A percentile compares a stretch with the other conserved stretches of the same genome.
These are phyloP conservation scores for Platycnemis pennipes DNA, from an alignment of 2,888 invertebrate species.

Conservation along the genomic window DNA sequence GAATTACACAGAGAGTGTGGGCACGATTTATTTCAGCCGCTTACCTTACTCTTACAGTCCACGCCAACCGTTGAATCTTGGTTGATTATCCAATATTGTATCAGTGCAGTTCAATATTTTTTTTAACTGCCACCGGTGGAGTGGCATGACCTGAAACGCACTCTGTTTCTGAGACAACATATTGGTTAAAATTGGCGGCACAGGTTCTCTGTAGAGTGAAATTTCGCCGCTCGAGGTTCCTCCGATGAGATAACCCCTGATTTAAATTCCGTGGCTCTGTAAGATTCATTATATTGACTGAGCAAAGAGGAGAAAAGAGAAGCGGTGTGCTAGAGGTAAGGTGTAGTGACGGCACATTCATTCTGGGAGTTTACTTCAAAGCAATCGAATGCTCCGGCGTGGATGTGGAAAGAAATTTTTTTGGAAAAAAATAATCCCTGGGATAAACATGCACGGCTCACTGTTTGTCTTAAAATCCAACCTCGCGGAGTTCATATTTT, in stretches of 20 bases:
- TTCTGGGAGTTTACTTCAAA: neutral
- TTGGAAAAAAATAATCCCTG: neutral
- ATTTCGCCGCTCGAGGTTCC: neutral
- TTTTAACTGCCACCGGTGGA: neutral
- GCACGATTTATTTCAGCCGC: neutral
- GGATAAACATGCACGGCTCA: neutral
- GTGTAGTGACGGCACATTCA: neutral
- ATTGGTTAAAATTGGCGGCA: neutral
- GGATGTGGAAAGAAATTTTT: neutral
- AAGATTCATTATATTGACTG: neutral
- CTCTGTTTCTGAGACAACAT: neutral
- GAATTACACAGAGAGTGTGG: no score
- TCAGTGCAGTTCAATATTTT: no score
- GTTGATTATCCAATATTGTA: neutral
- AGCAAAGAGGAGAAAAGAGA: neutral
- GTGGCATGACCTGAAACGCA: neutral
- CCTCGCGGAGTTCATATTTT: neutral
- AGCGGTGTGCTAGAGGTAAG: neutral
- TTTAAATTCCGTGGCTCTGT: neutral
- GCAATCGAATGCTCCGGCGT: neutral
- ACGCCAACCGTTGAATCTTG: neutral
- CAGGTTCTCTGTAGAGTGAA: neutral
- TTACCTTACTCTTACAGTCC: neutral
- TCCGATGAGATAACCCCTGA: neutral
- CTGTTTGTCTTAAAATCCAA: neutral